A percentile compares a stretch with the other conserved stretches of the same genome.
Evolutionary conservation across 2,113 vertebrate species (phyloP).

Genomic region (Gnathonemus longibarbis): DNA sequence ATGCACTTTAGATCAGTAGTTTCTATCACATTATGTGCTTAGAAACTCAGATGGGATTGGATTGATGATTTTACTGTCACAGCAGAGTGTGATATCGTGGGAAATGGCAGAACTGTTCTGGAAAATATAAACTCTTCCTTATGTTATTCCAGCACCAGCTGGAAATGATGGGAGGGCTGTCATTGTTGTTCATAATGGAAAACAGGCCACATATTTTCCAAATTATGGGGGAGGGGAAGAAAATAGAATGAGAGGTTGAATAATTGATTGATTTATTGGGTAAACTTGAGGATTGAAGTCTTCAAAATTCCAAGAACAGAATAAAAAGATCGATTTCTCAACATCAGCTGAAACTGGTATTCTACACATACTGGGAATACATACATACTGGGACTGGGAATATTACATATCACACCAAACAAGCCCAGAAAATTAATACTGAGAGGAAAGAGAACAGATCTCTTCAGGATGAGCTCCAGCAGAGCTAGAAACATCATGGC

Average conservation of each 20-base stretch:
- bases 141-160: slow-evolving; percentile 47
- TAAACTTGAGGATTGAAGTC: background rate
- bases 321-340: background rate
- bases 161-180: slow-evolving; percentile 46
- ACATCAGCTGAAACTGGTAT: background rate
- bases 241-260: background rate
- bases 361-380: background rate
- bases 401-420: background rate
- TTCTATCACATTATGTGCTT: background rate
- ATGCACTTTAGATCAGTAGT: background rate
- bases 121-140: slow-evolving; percentile 42
- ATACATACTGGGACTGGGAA: background rate
- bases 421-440: background rate
- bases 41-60: slow-evolving; percentile 8
- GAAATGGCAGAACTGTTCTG: slow-evolving; percentile 43
- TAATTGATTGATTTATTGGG: background rate
- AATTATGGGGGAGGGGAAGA: slow-evolving; percentile 31
- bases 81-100: slow-evolving; percentile 44
- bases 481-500: background rate
- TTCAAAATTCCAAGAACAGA: background rate
- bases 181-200: slow-evolving; percentile 51
- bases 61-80: background rate
- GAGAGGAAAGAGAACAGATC: background rate
- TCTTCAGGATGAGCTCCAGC: background rate
- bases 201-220: slow-evolving; percentile 60